These are phyloP conservation scores for Girardinichthys multiradiatus DNA, from an alignment of 2,113 vertebrate genomes.

Conservation along the genomic window DNA sequence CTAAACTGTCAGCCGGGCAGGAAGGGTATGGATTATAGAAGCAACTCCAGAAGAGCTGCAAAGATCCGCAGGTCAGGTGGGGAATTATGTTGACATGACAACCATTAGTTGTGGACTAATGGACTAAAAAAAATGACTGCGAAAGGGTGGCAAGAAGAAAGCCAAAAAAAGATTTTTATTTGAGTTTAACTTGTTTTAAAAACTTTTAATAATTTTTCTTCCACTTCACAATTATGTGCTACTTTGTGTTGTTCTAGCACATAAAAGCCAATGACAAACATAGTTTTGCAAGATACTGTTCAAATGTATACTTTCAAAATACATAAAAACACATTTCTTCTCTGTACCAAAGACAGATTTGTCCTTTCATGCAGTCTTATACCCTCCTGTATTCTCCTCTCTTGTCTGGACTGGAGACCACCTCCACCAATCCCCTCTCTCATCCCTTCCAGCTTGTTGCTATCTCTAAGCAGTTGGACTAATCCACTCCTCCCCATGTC, in stretches of 20 bases:
- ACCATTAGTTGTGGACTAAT: too few species aligned
- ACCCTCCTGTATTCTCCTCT: slow-evolving; percentile 46
- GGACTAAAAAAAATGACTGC: too few species aligned
- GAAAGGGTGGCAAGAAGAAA: too few species aligned
- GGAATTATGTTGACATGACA: too few species aligned
- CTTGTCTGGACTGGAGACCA: slow-evolving; percentile 57
- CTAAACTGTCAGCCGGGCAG: too few species aligned
- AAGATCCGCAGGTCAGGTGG: too few species aligned
- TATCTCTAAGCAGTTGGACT: slow-evolving; percentile 69
- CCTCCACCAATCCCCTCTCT: slow-evolving; percentile 10
- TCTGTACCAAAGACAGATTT: slow-evolving; percentile 30
- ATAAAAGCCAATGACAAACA: not conserved
- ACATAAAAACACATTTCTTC: too few species aligned
- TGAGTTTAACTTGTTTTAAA: not conserved
- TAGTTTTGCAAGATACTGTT: not conserved
- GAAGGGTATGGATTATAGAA: too few species aligned
- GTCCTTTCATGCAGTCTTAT: slow-evolving; percentile 41
- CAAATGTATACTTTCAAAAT: slow-evolving; percentile 19
- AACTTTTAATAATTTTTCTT: not conserved
- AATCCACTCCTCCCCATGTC: slow-evolving; percentile 73
- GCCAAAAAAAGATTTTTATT: too few species aligned
- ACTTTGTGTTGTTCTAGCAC: too few species aligned
- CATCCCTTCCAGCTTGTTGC: slow-evolving; percentile 53
- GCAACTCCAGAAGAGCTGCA: too few species aligned
- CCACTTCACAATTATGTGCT: not conserved